Conservation (phyloP, 2,797 vertebrate genomes). For the Acanthurus leucopareius region DNA sequence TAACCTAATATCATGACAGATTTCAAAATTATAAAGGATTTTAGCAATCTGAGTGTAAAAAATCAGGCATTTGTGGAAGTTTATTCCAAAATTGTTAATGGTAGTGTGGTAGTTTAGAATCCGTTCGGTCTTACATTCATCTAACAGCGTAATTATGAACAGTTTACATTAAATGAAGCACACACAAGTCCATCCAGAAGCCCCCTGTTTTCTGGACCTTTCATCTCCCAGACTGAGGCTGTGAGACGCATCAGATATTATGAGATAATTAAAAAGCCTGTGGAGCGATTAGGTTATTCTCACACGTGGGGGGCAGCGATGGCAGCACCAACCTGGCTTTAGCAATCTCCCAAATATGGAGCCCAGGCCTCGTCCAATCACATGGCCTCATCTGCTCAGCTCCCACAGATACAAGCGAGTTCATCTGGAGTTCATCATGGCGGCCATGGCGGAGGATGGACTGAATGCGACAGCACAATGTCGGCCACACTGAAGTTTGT, state of each 20-base stretch:
- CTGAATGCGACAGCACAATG: conserved; percentile 26
- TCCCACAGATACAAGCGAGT: conserved; percentile 74
- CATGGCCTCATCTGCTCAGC: conserved; percentile 49
- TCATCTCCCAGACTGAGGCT: conserved; percentile 15
- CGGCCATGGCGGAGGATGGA: conserved; percentile 28
- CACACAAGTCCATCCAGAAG: neutral
- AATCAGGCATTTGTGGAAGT: too few relatives aligned
- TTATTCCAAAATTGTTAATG: too few relatives aligned
- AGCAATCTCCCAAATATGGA: conserved; percentile 71
- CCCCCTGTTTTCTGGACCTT: neutral
- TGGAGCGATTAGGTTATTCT: conserved; percentile 54
- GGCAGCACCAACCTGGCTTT: conserved; percentile 43
- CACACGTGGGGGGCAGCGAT: conserved; percentile 27
- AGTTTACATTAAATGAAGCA: neutral
- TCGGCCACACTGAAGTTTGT: conserved; percentile 11
- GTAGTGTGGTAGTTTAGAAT: neutral
- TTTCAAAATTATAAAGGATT: too few relatives aligned
- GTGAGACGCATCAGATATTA: conserved; percentile 40
- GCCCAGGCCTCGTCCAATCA: conserved; percentile 61
- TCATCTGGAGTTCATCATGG: conserved; percentile 82
- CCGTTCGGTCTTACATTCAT: neutral
- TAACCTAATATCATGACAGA: too few relatives aligned
- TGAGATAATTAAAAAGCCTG: conserved; percentile 69
- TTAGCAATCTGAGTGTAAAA: too few relatives aligned
- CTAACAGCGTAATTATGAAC: conserved; percentile 11